These are phyloP conservation scores for Cyanoderma ruficeps DNA, from an alignment of 2,113 vertebrate genomes.

Conservation along the genomic window DNA sequence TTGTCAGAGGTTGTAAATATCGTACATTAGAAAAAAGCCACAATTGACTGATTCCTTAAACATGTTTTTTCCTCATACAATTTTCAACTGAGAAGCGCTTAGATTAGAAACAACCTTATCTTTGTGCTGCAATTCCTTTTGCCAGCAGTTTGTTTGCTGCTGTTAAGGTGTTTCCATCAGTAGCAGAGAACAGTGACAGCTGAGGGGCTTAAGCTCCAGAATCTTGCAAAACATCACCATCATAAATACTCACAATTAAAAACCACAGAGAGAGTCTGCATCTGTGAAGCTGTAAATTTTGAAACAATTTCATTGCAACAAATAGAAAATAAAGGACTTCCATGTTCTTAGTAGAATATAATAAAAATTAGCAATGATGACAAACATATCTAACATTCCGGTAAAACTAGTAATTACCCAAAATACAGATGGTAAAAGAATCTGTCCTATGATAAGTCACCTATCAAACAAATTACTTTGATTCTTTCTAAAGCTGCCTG, in stretches of 20 bases:
- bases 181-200: background rate
- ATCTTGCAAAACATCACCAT: background rate
- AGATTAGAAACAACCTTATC: conserved; percentile 37
- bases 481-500: background rate
- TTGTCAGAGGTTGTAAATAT: conserved; percentile 7
- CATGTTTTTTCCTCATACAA: background rate
- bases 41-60: background rate
- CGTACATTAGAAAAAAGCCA: background rate
- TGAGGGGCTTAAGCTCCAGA: background rate
- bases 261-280: background rate
- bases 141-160: conserved; percentile 1
- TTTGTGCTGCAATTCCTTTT: background rate
- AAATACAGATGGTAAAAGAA: background rate
- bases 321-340: background rate
- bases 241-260: background rate
- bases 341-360: background rate
- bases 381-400: background rate
- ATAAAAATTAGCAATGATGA: background rate
- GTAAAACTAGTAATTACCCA: background rate
- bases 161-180: background rate
- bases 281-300: background rate
- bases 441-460: background rate
- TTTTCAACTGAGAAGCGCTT: background rate
- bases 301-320: background rate
- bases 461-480: background rate